phyloP scores from a whole-genome alignment of 2,888 invertebrate genomes.

The Amphipoea lucens region DNA sequence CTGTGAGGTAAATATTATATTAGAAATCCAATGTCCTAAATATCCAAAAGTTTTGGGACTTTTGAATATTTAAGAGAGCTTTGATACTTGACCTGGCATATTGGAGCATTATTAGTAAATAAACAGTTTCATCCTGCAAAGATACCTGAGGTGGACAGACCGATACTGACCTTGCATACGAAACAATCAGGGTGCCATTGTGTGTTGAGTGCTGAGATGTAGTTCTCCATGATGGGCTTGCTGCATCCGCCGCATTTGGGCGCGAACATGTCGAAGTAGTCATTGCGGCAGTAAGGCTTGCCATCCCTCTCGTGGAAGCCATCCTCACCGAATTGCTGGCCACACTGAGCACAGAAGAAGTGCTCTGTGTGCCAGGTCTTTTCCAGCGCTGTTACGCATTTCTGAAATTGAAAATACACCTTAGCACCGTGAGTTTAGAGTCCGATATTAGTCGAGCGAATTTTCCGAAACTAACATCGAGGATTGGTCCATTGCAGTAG shows the following conservation, averaged over 20 bases:
- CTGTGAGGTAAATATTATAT: slow-evolving; percentile 89
- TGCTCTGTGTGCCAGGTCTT: slow-evolving; percentile 99
- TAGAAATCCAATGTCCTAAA: slow-evolving; percentile 66
- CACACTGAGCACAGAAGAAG: slow-evolving; percentile 99
- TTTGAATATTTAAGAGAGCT: slow-evolving; percentile 65
- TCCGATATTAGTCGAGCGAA: slow-evolving; percentile 9
- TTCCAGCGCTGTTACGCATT: slow-evolving; percentile 99
- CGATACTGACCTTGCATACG: slow-evolving; percentile 97
- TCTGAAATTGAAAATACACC: slow-evolving; percentile 91
- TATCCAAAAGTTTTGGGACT: slow-evolving; percentile 52
- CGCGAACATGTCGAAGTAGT: slow-evolving; percentile 99
- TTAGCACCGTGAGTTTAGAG: slow-evolving; percentile 61
- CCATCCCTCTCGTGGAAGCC: slow-evolving; percentile 99
- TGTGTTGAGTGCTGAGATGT: slow-evolving; percentile 98
- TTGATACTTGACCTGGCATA: slow-evolving; percentile 84
- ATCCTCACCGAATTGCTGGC: slow-evolving; percentile 98
- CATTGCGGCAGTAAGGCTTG: slow-evolving; percentile 98
- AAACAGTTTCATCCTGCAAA: slow-evolving; percentile 25
- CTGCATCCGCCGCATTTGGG: slow-evolving; percentile 99
- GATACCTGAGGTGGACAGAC: slow-evolving; percentile 42
- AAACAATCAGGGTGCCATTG: slow-evolving; percentile 99
- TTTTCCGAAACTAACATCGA: slow-evolving; percentile 94
- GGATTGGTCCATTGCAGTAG: slow-evolving; percentile 99
- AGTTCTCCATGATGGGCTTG: slow-evolving; percentile 99
- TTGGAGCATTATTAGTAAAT: slow-evolving; percentile 22